These are phyloP conservation scores for Parotia lawesii DNA, from an alignment of 2,113 vertebrate species.

Conservation along the genomic window DNA sequence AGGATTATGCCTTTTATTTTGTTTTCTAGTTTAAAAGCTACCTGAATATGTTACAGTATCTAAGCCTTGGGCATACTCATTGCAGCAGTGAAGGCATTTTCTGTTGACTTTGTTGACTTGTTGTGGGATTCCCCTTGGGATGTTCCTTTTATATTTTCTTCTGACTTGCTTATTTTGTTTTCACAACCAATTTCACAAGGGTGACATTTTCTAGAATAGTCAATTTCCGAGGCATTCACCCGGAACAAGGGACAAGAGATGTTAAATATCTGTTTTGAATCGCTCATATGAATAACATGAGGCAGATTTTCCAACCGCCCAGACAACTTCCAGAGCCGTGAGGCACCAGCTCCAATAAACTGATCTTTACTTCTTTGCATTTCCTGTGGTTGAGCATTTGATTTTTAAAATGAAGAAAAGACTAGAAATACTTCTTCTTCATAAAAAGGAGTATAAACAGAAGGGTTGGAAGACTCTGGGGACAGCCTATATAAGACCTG, in stretches of 20 bases:
- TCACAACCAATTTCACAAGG: not conserved
- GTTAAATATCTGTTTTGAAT: not conserved
- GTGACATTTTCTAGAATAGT: not conserved
- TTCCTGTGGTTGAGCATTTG: not conserved
- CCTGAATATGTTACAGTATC: not conserved
- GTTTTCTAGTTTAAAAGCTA: not conserved
- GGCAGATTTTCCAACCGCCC: not conserved
- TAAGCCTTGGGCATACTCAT: not conserved
- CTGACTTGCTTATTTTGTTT: not conserved
- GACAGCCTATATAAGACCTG: not conserved
- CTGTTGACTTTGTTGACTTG: not conserved
- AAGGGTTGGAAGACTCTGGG: not conserved
- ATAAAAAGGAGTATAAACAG: not conserved
- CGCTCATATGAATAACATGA: not conserved
- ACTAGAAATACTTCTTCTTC: not conserved
- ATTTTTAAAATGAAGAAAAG: not conserved
- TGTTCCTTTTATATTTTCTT: not conserved
- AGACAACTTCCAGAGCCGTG: not conserved
- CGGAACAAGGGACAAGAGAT: not conserved
- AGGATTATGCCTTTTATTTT: not conserved
- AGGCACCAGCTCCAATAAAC: not conserved
- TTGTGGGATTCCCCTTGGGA: not conserved
- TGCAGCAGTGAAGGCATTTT: not conserved
- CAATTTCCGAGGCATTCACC: not conserved
- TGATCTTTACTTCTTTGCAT: not conserved